Conservation (phyloP, 2,113 vertebrate species). For the Larimichthys crocea region DNA sequence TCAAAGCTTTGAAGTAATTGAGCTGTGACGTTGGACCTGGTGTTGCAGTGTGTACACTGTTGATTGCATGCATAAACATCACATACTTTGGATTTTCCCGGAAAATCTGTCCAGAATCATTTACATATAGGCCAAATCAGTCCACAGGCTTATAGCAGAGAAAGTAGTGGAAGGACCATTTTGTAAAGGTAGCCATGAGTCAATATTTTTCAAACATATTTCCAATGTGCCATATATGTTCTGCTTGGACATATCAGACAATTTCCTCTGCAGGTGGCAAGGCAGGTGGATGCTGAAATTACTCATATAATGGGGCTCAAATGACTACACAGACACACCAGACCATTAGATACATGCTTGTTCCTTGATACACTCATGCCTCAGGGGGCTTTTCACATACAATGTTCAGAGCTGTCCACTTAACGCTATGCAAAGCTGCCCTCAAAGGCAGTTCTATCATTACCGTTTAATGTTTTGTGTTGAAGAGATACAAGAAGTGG, state of each 20-base stretch:
- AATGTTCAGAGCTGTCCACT: constrained; percentile 21
- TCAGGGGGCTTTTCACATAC: constrained; percentile 11
- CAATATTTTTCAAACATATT: too few relatives aligned
- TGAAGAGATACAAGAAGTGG: constrained; percentile 1
- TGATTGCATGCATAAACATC: too few relatives aligned
- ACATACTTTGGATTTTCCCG: too few relatives aligned
- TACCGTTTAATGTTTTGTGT: background rate
- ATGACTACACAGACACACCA: background rate
- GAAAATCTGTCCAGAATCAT: too few relatives aligned
- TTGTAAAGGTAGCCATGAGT: too few relatives aligned
- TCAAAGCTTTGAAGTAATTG: too few relatives aligned
- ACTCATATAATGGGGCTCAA: background rate
- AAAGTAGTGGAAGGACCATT: too few relatives aligned
- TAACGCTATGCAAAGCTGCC: background rate
- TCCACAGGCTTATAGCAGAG: too few relatives aligned
- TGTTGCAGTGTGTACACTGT: too few relatives aligned
- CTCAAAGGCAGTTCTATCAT: constrained; percentile 11
- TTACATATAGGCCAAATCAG: too few relatives aligned
- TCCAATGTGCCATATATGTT: too few relatives aligned
- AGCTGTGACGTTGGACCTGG: too few relatives aligned
- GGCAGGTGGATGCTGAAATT: background rate
- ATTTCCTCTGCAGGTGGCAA: background rate
- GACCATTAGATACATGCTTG: background rate
- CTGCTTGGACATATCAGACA: background rate
- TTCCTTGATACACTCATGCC: background rate